Conservation (phyloP, 2,113 vertebrate genomes). For the Sturnira hondurensis region DNA sequence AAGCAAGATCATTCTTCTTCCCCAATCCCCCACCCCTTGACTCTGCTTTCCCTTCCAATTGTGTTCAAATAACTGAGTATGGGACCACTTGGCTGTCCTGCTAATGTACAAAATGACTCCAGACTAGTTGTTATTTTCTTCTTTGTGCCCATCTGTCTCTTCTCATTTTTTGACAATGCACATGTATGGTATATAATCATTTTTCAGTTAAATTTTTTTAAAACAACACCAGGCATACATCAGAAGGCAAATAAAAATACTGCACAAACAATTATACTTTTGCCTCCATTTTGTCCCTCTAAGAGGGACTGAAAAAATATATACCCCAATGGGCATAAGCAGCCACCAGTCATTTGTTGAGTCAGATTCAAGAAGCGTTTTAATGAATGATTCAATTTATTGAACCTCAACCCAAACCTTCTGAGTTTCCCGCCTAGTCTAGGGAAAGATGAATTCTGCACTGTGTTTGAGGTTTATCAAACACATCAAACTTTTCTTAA, state of each 20-base stretch:
- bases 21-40: no score
- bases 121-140: neutral
- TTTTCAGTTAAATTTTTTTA: neutral
- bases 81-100: neutral
- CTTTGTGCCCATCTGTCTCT: slow-evolving; percentile 17
- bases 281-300: neutral
- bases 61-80: neutral
- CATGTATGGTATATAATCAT: neutral
- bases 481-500: slow-evolving; percentile 10
- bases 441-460: neutral
- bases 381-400: neutral
- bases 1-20: neutral
- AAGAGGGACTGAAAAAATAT: neutral
- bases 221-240: neutral
- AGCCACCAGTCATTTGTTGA: neutral
- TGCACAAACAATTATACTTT: neutral
- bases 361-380: neutral
- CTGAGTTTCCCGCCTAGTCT: neutral
- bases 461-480: slow-evolving; percentile 15
- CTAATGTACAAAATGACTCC: neutral
- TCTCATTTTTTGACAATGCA: slow-evolving; percentile 42
- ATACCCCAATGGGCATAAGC: no score
- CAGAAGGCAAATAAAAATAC: slow-evolving; percentile 8
- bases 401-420: neutral
- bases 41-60: neutral